Percentiles rank a stretch among this genome's conserved stretches.
Conservation (phyloP, 1,140 invertebrate species). For the Samia ricini region DNA sequence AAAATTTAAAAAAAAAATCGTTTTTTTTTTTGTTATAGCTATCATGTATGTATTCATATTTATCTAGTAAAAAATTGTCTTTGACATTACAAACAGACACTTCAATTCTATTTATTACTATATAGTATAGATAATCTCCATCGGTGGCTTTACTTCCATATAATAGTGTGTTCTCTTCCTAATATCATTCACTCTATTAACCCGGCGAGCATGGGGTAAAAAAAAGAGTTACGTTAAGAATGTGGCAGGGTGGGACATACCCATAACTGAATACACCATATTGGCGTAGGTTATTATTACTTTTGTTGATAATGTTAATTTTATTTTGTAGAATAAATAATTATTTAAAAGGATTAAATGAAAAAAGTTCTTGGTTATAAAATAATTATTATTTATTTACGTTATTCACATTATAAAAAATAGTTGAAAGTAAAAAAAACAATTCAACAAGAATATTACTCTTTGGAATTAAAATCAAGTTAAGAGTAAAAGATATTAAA, state of each 20-base stretch:
- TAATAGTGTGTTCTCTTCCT: too few species aligned
- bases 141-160: too few species aligned
- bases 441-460: slow-evolving; percentile 5
- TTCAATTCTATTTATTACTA: too few species aligned
- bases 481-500: slow-evolving; percentile 3
- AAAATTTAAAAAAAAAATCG: too few species aligned
- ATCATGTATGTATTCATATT: too few species aligned
- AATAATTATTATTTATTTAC: slow-evolving; percentile 7
- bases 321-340: slow-evolving; percentile 5
- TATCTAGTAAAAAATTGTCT: too few species aligned
- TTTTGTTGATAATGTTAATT: slow-evolving; percentile 1
- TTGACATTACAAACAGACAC: too few species aligned
- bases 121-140: too few species aligned
- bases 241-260: slow-evolving; percentile 9
- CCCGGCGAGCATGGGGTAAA: slow-evolving; percentile 6
- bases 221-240: slow-evolving; percentile 9
- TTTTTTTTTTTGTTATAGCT: too few species aligned
- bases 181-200: too few species aligned
- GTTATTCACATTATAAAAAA: not conserved
- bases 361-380: not conserved
- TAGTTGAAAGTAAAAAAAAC: not conserved
- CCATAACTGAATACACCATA: not conserved
- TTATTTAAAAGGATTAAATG: slow-evolving; percentile 1
- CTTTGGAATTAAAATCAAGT: slow-evolving; percentile 7
- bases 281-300: not conserved